phyloP scores from a whole-genome alignment of 2,888 invertebrate species.

The Cartodere bifasciata region DNA sequence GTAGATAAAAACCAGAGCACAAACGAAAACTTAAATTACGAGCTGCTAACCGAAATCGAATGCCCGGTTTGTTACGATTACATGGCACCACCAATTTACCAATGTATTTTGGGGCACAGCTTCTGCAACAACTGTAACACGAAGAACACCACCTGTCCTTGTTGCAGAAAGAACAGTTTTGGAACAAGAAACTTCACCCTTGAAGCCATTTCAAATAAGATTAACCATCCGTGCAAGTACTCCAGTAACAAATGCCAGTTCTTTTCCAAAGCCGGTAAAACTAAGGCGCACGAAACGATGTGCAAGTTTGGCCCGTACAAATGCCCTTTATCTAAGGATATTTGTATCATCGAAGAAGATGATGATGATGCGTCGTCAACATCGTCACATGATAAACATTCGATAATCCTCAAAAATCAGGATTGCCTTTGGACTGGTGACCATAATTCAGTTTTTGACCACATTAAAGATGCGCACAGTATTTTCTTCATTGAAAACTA shows the following conservation, averaged over 20 bases:
- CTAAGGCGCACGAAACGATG: slow-evolving; percentile 14
- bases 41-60: slow-evolving; percentile 19
- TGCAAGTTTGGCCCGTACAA: slow-evolving; percentile 16
- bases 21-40: too few species aligned
- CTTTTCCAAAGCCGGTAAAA: slow-evolving; percentile 16
- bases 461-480: too few species aligned
- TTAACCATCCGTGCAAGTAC: slow-evolving; percentile 26
- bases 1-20: too few species aligned
- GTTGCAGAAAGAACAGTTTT: slow-evolving; percentile 21
- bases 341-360: too few species aligned
- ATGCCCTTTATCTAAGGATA: slow-evolving; percentile 18
- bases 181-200: slow-evolving; percentile 26
- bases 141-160: slow-evolving; percentile 22
- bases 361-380: too few species aligned
- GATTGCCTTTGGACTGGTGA: too few species aligned
- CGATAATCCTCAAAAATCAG: too few species aligned
- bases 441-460: too few species aligned
- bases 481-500: too few species aligned
- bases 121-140: slow-evolving; percentile 25
- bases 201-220: slow-evolving; percentile 22
- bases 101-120: slow-evolving; percentile 28
- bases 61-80: slow-evolving; percentile 30
- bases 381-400: too few species aligned
- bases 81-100: slow-evolving; percentile 29
- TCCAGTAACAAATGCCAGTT: slow-evolving; percentile 21